A percentile compares a stretch with the other conserved stretches of the same genome.
phyloP scores from a whole-genome alignment of 2,888 invertebrate species.

The Dromius quadrimaculatus region DNA sequence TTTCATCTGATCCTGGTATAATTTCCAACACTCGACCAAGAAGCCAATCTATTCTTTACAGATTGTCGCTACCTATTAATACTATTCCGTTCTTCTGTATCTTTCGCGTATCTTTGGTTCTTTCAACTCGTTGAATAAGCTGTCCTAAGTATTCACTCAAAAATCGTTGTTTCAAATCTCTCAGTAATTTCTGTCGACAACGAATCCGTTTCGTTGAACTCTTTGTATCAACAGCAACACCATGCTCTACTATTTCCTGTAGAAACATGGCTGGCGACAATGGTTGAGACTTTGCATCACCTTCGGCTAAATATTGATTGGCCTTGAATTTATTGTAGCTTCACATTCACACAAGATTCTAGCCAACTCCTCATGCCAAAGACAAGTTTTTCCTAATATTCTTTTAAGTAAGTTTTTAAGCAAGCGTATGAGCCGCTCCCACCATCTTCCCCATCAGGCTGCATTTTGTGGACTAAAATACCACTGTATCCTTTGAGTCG shows the following conservation, averaged over 20 bases:
- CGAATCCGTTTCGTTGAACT: conserved; percentile 52
- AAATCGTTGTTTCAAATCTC: conserved; percentile 55
- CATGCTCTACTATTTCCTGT: conserved; percentile 54
- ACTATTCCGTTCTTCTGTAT: neutral
- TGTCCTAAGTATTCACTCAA: conserved; percentile 55
- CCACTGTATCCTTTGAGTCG: too few species aligned
- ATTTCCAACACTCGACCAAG: neutral
- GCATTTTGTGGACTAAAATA: conserved; percentile 61
- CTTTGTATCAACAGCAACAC: conserved; percentile 49
- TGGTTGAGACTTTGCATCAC: conserved; percentile 11
- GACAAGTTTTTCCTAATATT: conserved; percentile 58
- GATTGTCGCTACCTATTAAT: neutral
- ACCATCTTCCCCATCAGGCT: conserved; percentile 64
- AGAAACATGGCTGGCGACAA: conserved; percentile 59
- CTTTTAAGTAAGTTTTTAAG: conserved; percentile 61
- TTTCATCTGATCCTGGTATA: conserved; percentile 11
- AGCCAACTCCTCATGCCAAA: conserved; percentile 58
- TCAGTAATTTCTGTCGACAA: conserved; percentile 54
- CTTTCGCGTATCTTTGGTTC: neutral
- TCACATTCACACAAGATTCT: conserved; percentile 60
- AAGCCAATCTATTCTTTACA: conserved; percentile 19
- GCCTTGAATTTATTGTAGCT: conserved; percentile 59
- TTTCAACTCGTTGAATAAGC: conserved; percentile 4
- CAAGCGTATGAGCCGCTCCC: conserved; percentile 61
- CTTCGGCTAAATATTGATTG: conserved; percentile 48